Evolutionary conservation across 2,888 invertebrate species (phyloP), one percentile per base, ranked within the genome.

Genomic region (Digitonthophagus gazella): DNA sequence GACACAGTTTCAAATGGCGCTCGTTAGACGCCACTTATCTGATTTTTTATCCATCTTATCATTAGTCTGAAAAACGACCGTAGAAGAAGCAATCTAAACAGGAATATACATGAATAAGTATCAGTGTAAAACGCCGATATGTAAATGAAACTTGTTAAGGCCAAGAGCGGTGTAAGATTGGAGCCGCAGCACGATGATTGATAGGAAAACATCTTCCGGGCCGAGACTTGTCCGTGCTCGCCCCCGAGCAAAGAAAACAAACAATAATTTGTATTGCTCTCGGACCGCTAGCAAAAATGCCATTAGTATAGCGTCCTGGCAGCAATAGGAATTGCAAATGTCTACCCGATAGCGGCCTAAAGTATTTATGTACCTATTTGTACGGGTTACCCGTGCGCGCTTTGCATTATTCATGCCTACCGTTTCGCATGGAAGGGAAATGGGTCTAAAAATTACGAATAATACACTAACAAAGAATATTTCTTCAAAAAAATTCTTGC

Each of bases 341-440:
- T n/a, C 19, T 19, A 61, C 61, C n/a, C 61, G 61, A 16, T 61
- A 20, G 61, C 61, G n/a, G 20, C 19, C n/a, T 61, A 61, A 44
- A 61, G 18, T 61, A 61, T 61, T 61, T 61, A 61, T 61, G 61
- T 61, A 61, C 61, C 61, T 61, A 61, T 61, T 61, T 61, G 61
- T 61, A 61, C 61, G 18, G 20, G 61, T 61, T 18, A 18, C 61
- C 61, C n/a, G 61, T 20, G 18, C 18, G 20, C 18, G 61, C 20
- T 61, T 61, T 61, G 61, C 16, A 61, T 61, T 61, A 61, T 61
- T 61, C 61, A 61, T 61, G 18, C 16, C n/a, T 20, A 16, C 18
- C 6, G 61, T 61, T 61, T 61, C 20, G 61, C 61, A 61, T 61
- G 8, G 19, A 16, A 18, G 6, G 16, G 61, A 61, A 61, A 61